Evolutionary conservation across 1,140 invertebrate species (phyloP), one percentile per base, ranked within the genome.

Genomic region (Microvelia longipes): DNA sequence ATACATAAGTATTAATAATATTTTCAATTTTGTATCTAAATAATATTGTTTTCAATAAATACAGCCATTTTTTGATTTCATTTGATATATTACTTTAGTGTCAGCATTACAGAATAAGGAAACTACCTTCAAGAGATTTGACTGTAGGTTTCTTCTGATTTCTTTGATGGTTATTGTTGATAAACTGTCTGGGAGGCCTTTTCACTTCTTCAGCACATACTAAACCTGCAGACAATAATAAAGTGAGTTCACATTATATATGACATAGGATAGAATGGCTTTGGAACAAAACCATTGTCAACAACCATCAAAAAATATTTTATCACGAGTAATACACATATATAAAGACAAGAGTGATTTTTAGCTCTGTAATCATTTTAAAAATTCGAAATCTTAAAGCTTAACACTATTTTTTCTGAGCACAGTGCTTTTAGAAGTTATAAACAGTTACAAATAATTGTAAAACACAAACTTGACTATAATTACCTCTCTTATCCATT

Each of bases 401-500:
- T 11, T 50, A 50, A 5, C 35, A 11, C 19, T 19, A 11, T 50
- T 50, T 11, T 5, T 50, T 50, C 19, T 19, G 5, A 50, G 5
- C 35, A 50, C 5, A 19, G 5, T 11, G 35, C 35, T 50, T 11
- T 11, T 11, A 11, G 35, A 50, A 50, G 5, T 19, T 11, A 50
- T 11, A 50, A 11, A 50, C 24, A 64, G 5, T 64, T 13, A 14
- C 24, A 24, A 14, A 13, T 64, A 13, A 14, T 64, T 24, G 2
- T 26, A 64, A 11, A 29, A 15, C 50, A 68, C 14, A 61, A 11
- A 68, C 13, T 19, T n/a, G 5, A 2, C 2, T 28, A n/a, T 13
- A 28, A 27, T 75, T 70, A 81, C 79, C 77, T 91, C 90, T 91
- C 75, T 96, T 94, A 78, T 98, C 94, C 71, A 93, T 85, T 80